Base-by-base conservation (phyloP, 92 coral and sea anemone genomes). In the Epizoanthus illoricatus region DNA sequence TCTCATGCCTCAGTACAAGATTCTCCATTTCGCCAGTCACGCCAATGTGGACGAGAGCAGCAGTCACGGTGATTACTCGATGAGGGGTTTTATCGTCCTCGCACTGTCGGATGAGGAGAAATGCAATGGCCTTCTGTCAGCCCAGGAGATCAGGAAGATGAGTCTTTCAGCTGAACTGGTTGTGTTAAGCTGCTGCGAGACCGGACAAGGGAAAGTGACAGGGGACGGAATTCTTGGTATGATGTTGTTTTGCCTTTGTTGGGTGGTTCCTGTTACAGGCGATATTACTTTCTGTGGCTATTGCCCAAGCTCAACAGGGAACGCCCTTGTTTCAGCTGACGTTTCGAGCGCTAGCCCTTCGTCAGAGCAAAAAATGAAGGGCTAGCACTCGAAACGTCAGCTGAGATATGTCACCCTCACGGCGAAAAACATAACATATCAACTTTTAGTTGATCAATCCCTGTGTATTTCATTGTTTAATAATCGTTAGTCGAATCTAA, bases 211-310 rank as follows among this genome's bases (percentile, higher is more conserved):
- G 23, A 90, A 87, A 79, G 92, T 90, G 20, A 87, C 92, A 4
- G 92, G 90, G 2, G 92, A 90, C 43, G 92, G 92, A 28, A 71
- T 90, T 65, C 74, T 90, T 41, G 92, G 92, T 90, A 63, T 62
- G 90, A 63, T 66, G 9, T 10, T 19, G 7, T 43, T 7, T 49
- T 49, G 55, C 10, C 0, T 43, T 43, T 43, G 49, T 43, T 43
- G 52, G 52, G 52, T 45, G 52, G 8, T 3, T 6, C 52, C 7
- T 45, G 52, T 45, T 10, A 5, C 52, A 45, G 52, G 52, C 7
- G 52, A 45, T 45, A 45, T 2, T 45, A 45, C 36, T 45, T 5
- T 7, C 52, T 45, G 9, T 45, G 7, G 52, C 10, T 6, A 10
- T 45, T 45, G 52, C 10, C 36, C 36, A 28, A 28, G 36, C 36